These are phyloP conservation scores for Vanessa tameamea DNA, from an alignment of 1,140 invertebrate species.

Conservation along the genomic window DNA sequence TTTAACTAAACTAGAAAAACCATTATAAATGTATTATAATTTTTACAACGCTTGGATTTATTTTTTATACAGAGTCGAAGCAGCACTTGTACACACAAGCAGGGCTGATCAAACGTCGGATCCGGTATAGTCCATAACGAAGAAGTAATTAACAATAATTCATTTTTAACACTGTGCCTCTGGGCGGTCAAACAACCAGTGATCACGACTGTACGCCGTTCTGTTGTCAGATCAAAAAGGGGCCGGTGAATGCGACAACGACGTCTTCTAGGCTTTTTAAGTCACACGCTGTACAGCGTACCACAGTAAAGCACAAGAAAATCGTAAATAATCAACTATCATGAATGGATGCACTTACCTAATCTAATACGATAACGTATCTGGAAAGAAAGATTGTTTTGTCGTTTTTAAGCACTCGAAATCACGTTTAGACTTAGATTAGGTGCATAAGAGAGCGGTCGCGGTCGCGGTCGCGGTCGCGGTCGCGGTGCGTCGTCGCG, in stretches of 20 bases:
- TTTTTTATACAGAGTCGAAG: not conserved
- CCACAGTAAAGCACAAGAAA: not conserved
- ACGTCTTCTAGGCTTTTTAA: not conserved
- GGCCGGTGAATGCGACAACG: not conserved
- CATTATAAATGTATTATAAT: not conserved
- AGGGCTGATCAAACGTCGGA: not conserved
- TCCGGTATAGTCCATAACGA: not conserved
- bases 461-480: not conserved
- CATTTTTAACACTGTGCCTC: constrained; percentile 5
- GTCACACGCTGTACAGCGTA: not conserved
- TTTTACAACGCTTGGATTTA: not conserved
- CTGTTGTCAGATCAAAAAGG: not conserved
- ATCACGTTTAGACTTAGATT: not conserved
- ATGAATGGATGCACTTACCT: constrained; percentile 29
- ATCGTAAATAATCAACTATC: constrained; percentile 9
- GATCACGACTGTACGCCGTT: not conserved
- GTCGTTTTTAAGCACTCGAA: constrained; percentile 20
- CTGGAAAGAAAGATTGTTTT: constrained; percentile 30
- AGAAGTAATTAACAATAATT: not conserved
- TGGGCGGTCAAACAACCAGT: constrained; percentile 7
- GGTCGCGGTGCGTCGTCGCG: not conserved
- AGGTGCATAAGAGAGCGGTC: not conserved
- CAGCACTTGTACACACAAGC: not conserved
- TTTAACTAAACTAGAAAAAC: not conserved
- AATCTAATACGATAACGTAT: constrained; percentile 26